A percentile compares a stretch with the other conserved stretches of the same genome.
These are phyloP conservation scores for Anthonomus grandis DNA, from an alignment of 1,140 invertebrate genomes.

Conservation along the genomic window DNA sequence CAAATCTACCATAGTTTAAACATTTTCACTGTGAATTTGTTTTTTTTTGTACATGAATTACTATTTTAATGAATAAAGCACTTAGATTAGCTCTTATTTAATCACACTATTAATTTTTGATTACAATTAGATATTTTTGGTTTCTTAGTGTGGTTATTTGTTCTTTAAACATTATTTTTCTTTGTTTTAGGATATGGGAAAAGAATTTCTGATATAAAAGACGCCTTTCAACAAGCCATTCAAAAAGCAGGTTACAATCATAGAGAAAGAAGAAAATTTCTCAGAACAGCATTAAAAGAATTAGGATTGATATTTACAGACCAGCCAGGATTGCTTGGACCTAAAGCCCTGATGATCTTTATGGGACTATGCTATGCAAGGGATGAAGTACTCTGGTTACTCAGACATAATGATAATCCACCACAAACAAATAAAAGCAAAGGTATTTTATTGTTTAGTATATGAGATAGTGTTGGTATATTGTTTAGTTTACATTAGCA, in stretches of 20 bases:
- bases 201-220: slow-evolving; percentile 89
- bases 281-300: slow-evolving; percentile 93
- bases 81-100: too few species aligned
- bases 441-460: slow-evolving; percentile 47
- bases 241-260: slow-evolving; percentile 88
- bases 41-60: too few species aligned
- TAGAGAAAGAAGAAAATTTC: slow-evolving; percentile 92
- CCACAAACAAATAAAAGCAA: slow-evolving; percentile 82
- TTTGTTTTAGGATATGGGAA: slow-evolving; percentile 69
- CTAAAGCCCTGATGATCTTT: slow-evolving; percentile 95
- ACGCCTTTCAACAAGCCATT: slow-evolving; percentile 85
- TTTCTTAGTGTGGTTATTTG: too few species aligned
- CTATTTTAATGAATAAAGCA: too few species aligned
- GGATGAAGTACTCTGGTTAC: slow-evolving; percentile 96
- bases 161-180: too few species aligned
- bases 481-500: too few species aligned
- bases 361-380: slow-evolving; percentile 92
- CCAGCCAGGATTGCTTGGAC: slow-evolving; percentile 94
- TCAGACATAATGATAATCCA: slow-evolving; percentile 94
- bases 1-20: too few species aligned
- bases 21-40: too few species aligned
- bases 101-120: too few species aligned
- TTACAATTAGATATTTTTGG: too few species aligned
- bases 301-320: slow-evolving; percentile 93
- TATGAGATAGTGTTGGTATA: background rate